Evolutionary conservation across 2,888 invertebrate species (phyloP), one percentile per base, ranked within the genome.

Genomic region (Anaspis maculata): DNA sequence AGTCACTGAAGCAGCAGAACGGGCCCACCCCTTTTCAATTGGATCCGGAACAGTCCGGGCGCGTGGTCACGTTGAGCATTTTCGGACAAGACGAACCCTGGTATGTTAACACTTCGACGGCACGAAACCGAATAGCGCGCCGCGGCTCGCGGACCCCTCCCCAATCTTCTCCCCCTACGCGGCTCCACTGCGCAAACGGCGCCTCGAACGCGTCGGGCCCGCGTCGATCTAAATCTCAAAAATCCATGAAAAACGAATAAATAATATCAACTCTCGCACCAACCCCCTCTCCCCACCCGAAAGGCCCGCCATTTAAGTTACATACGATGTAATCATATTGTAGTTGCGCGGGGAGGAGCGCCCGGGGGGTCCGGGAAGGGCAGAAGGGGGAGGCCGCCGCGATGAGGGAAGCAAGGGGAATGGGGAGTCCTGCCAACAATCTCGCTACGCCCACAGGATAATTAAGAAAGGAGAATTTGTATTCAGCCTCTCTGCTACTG

Each of bases 221-320:
- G 68, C 68, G 68, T 63, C 66, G 68, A 63, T 63, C 58, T 59
- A 59, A 64, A 65, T 65, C 64, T 64, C 66, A 64, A 66, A 66
- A 66, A 66, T 66, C 65, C 64, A 66, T 66, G 65, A 62, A 67
- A 63, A 66, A 63, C 61, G 64, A 65, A 66, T 66, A 64, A 66
- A 67, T 65, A 65, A 63, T 64, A 61, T 54, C 16, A 21, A 46
- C 50, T 44, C 51, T 42, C 47, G n/a, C n/a, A n/a, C 44, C 48
- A 46, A 46, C 48, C 45, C 49, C 42, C n/a, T n/a, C n/a, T n/a
- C n/a, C 49, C 47, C 45, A 47, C 49, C 49, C 44, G 16, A 14
- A 6, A 19, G 6, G 19, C n/a, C n/a, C n/a, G n/a, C n/a, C n/a
- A n/a, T n/a, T n/a, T n/a, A n/a, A n/a, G n/a, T n/a, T n/a, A n/a